These are phyloP conservation scores for Drosophila repletoides DNA, from an alignment of 1,140 invertebrate species.

Conservation along the genomic window DNA sequence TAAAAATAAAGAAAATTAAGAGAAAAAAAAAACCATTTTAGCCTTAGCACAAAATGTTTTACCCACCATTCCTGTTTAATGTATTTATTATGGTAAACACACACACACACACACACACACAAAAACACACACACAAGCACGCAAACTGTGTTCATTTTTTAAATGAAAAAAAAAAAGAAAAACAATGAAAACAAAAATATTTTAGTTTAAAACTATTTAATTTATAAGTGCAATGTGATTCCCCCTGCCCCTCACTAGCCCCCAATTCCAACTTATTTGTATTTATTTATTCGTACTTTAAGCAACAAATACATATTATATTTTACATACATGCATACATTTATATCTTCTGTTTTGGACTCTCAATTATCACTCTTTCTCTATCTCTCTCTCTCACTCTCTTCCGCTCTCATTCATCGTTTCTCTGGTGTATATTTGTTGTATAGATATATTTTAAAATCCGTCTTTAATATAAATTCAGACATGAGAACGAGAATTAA, in stretches of 20 bases:
- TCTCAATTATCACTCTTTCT: slow-evolving; percentile 3
- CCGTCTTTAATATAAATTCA: slow-evolving; percentile 45
- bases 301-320: slow-evolving; percentile 29
- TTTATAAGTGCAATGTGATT: slow-evolving; percentile 75
- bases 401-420: too few relatives aligned
- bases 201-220: slow-evolving; percentile 50
- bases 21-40: slow-evolving; percentile 65
- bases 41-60: slow-evolving; percentile 77
- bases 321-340: slow-evolving; percentile 8
- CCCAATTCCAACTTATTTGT: slow-evolving; percentile 36
- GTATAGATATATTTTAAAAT: slow-evolving; percentile 87
- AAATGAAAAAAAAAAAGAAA: not conserved
- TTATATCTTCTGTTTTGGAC: slow-evolving; percentile 28
- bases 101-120: slow-evolving; percentile 20
- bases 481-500: slow-evolving; percentile 76
- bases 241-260: slow-evolving; percentile 11
- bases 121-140: slow-evolving; percentile 38
- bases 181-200: slow-evolving; percentile 13
- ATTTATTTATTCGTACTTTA: slow-evolving; percentile 55
- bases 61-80: slow-evolving; percentile 78
- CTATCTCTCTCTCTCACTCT: not conserved
- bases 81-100: slow-evolving; percentile 65
- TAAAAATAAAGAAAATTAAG: not conserved
- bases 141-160: slow-evolving; percentile 74
- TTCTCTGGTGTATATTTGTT: slow-evolving; percentile 73